Base-by-base conservation (phyloP, 2,797 vertebrate genomes). In the Hippocampus kuda region DNA sequence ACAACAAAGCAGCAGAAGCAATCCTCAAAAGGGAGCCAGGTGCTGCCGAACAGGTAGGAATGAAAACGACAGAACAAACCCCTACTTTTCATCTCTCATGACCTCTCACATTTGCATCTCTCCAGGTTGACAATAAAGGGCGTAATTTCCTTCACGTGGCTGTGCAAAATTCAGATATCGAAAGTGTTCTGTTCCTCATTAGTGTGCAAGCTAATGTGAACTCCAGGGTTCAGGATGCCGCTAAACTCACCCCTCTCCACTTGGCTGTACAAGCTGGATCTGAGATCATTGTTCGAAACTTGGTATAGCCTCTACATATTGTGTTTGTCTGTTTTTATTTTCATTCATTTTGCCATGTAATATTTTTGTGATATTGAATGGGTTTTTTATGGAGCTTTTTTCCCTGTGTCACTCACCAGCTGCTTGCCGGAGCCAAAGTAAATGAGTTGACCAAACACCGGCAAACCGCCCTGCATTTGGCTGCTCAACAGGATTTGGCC, bases 171-270 rank as follows among this genome's bases (percentile, higher is more conserved):
- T 95, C 97, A 0, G 97, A 99, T 80, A 99, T 99, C 0, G 97
- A 99, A 89, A 98, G 97, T 1, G 97, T 99, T 72, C 90, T 99
- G 53, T 99, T 99, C 90, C 92, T 99, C 71, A 99, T 99, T 82
- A 99, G 97, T 0, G 97, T 99, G 54, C 94, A 97, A 78, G 97
- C 95, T 2, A 97, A 99, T 0, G 96, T 99, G 20, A 99, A 98
- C 86, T 99, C 97, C 20, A 90, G 97, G 67, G 93, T 97, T 27
- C 97, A 99, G 86, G 97, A 99, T 42, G 91, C 94, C 30, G 93
- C 95, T 82, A 99, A 98, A 67, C 91, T 96, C 49, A 97, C 94
- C 0, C 97, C 97, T 0, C 91, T 99, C 34, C 97, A 99, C 83
- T 89, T 99, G 62, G 95, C 97, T 0, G 96, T 99, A n/a, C 97